Percentiles rank a stretch among this genome's conserved stretches.
Conservation (phyloP, 2,113 vertebrate species). For the Morone chrysops region DNA sequence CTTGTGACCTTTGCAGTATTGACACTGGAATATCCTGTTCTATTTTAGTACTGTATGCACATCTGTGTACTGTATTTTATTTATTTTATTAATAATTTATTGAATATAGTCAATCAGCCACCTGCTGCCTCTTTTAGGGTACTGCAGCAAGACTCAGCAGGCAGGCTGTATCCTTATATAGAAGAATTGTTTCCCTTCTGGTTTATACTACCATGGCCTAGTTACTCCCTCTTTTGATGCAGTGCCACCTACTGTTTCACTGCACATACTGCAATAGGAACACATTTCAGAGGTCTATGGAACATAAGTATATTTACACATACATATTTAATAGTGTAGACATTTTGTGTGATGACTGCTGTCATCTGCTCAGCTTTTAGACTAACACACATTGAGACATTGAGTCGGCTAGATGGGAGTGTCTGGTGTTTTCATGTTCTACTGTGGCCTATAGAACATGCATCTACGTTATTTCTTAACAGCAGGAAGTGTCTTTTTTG, state of each 20-base stretch:
- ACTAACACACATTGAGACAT: background rate
- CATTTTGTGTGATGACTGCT: background rate
- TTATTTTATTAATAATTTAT: too few relatives aligned
- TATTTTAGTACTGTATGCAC: too few relatives aligned
- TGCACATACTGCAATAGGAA: background rate
- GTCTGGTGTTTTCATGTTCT: too few relatives aligned
- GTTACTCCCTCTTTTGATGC: background rate
- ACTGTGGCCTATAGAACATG: too few relatives aligned
- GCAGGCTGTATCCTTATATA: background rate
- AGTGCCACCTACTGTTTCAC: constrained; percentile 22
- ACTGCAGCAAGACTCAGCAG: background rate
- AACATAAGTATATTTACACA: background rate
- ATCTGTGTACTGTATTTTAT: too few relatives aligned
- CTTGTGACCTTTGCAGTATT: too few relatives aligned
- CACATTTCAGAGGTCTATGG: background rate
- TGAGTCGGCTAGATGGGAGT: background rate
- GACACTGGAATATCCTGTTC: too few relatives aligned
- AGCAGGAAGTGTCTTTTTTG: too few relatives aligned
- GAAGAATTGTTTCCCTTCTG: background rate
- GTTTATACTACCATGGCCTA: background rate
- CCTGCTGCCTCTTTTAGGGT: background rate
- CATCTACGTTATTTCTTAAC: too few relatives aligned
- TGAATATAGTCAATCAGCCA: background rate
- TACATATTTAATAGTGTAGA: too few relatives aligned
- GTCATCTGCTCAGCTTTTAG: background rate